Evolutionary conservation across 1,140 invertebrate species (phyloP), one percentile per base, ranked within the genome.

Genomic region (Trichonephila clavipes): DNA sequence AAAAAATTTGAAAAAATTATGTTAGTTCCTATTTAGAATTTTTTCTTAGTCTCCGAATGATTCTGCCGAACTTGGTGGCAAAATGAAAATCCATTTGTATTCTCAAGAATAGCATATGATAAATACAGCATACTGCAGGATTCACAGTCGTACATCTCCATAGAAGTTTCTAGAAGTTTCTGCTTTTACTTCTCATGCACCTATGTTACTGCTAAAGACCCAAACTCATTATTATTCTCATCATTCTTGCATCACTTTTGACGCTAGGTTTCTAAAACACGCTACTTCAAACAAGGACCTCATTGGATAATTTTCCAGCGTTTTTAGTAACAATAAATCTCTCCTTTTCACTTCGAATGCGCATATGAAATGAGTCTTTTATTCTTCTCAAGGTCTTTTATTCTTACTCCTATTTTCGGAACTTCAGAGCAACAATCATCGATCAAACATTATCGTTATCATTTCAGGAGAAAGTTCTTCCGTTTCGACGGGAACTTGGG

Each of bases 371-470:
- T 3, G 28, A 77, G 69, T 3, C 24, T 77, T 12, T 6, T 77
- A 77, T 77, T 77, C 28, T 24, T 51, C 12, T 24, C 1, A 28
- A 28, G 34, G 1, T 28, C 14, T 34, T 77, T 77, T 34, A 77
- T 77, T 40, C 69, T 77, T 77, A 40, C 28, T 40, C 34, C 69
- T 77, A 77, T 77, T 77, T 77, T 24, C 28, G 16, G 69, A 77
- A 77, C 69, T 40, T 77, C 34, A 40, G 24, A 40, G 24, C 34
- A 77, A 77, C 69, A 77, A 18, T 28, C 69, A 34, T 77, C 69
- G 24, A 77, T 77, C 69, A 77, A 34, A 28, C 69, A 77, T 77
- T 77, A 77, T 77, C 69, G 69, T 77, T 40, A 77, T 77, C 69
- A 77, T 40, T 77, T 77, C 69, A 3, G 28, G 24, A 34, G 28